Conservation (phyloP, 1,140 invertebrate genomes). For the Stenopsyche tienmushanensis region DNA sequence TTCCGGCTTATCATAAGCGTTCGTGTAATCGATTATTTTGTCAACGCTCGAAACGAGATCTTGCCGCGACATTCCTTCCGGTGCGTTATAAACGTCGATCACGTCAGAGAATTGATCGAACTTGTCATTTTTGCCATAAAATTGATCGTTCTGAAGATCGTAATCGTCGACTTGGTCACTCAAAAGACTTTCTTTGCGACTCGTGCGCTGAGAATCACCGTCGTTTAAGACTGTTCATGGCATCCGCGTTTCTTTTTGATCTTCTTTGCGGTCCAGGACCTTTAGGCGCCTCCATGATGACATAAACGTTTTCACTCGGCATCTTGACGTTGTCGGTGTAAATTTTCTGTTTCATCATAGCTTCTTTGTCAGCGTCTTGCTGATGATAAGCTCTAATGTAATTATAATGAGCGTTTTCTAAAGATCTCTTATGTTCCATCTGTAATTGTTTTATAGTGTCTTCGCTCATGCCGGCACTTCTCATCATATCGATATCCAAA, state of each 20-base stretch:
- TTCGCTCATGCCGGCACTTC: slow-evolving; percentile 50
- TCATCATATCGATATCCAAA: slow-evolving; percentile 65
- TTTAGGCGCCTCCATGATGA: slow-evolving; percentile 51
- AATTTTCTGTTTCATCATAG: slow-evolving; percentile 49
- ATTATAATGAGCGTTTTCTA: slow-evolving; percentile 46
- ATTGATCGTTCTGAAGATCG: slow-evolving; percentile 21
- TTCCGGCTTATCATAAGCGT: slow-evolving; percentile 20
- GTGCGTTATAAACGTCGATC: slow-evolving; percentile 33
- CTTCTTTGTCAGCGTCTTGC: slow-evolving; percentile 52
- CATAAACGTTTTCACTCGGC: slow-evolving; percentile 55
- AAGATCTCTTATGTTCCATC: slow-evolving; percentile 60
- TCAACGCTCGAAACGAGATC: slow-evolving; percentile 32
- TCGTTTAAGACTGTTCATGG: slow-evolving; percentile 19
- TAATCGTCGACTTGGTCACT: slow-evolving; percentile 27
- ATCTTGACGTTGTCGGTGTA: slow-evolving; percentile 56
- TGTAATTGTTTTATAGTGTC: slow-evolving; percentile 52
- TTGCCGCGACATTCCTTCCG: slow-evolving; percentile 25
- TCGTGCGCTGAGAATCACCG: not conserved
- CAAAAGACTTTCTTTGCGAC: slow-evolving; percentile 21
- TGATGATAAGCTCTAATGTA: slow-evolving; percentile 43
- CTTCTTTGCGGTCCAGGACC: slow-evolving; percentile 22
- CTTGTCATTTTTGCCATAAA: slow-evolving; percentile 35
- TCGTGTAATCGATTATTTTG: slow-evolving; percentile 34
- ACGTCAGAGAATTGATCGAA: slow-evolving; percentile 37
- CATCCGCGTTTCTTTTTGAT: slow-evolving; percentile 30